Evolutionary conservation across 2,113 vertebrate genomes (phyloP), one percentile per base, ranked within the genome.

Genomic region (Macrotus californicus): DNA sequence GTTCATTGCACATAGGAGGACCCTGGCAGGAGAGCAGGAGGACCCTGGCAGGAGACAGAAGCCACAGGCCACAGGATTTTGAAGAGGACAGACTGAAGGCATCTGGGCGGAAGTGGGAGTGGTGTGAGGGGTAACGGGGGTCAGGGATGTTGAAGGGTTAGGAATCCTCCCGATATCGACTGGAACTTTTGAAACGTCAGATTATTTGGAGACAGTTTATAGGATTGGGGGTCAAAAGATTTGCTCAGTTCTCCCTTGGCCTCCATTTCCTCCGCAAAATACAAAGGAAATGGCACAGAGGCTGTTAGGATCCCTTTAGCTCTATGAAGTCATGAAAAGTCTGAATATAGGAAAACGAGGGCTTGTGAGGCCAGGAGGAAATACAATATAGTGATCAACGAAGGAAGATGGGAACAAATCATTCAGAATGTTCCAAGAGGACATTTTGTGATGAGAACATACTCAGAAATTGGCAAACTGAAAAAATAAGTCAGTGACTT

Each of bases 371-470:
- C 29, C 15, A 31, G n/a, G 21, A 29, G 54, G n/a, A 82, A 89
- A 29, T 11, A 24, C 8, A 11, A 21, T 12, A 18, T 2, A 11
- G 48, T 24, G 70, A 67, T 4, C 18, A 43, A 3, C 0, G 24
- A 67, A 67, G 8, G 34, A 21, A 8, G 39, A 41, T 3, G 22
- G 50, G 67, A 46, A 64, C 29, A 59, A n/a, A 36, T 36, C 82
- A 29, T 29, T 67, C 6, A 9, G 75, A 59, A 39, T 41, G 41
- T 11, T 50, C 59, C 8, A 50, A 79, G 73, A 16, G n/a, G 73
- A 31, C 18, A 10, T 19, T 11, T 48, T 50, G 5, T 39, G 16
- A 89, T 2, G 18, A 59, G 39, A 89, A 79, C 24, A 7, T 0
- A 61, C 4, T 59, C 10, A 66, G 59, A 39, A 31, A 43, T 4